Base-by-base conservation (phyloP, 2,113 vertebrate species). In the Platysteira castanea region DNA sequence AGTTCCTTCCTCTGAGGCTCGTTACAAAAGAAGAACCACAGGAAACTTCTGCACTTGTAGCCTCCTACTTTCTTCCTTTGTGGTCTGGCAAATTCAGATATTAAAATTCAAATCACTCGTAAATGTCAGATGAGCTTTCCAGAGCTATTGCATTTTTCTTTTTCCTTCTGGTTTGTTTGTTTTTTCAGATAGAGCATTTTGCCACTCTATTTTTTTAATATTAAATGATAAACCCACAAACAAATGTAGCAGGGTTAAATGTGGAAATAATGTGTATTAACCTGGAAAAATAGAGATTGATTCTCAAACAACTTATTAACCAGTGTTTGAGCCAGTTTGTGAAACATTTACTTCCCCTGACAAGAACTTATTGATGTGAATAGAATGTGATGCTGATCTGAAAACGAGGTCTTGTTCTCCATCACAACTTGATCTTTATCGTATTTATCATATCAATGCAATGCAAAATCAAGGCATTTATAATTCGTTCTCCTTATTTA, bases 61-160 rank as follows among this genome's bases (percentile, higher is more conserved):
- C 37, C 53, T 90, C 86, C 74, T 74, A 35, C 44, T 64, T 84
- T 84, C 56, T 93, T 89, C 33, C 30, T 93, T 90, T 90, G 77
- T 87, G 53, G 35, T 70, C 60, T 94, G 89, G 57, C 9, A 84
- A 93, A 89, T 63, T 75, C 90, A 92, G 57, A 79, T 61, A 91
- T 73, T 91, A 49, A 93, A 83, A 95, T 84, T 86, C 64, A 95
- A 87, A 96, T 87, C 28, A 19, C 27, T 89, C 71, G 74, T 71
- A 84, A 81, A 93, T 87, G 76, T 79, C 39, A 93, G 85, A 85
- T 41, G 60, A 83, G 15, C 3, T 82, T 93, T 88, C 59, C 35
- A 42, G 9, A 85, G 28, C 14, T 49, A 28, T 30, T 39, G 4
- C 9, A 8, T 74, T 84, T 74, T 77, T 17, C 17, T 92, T 80